Evolutionary conservation across 2,888 invertebrate genomes (phyloP).

Genomic region (Tetragonula carbonaria): DNA sequence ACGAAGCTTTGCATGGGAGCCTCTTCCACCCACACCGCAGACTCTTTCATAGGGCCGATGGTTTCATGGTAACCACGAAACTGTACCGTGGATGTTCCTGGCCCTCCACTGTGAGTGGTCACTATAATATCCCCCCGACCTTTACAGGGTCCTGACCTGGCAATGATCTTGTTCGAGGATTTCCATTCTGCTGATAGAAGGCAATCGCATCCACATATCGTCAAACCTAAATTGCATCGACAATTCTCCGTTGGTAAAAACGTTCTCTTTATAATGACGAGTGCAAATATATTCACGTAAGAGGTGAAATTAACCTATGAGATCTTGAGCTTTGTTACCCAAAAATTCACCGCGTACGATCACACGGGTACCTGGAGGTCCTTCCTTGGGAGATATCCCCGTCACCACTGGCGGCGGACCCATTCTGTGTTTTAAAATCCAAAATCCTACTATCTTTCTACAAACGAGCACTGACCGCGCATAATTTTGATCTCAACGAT

Average conservation of each 20-base stretch:
- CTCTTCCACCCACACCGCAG: slow-evolving; percentile 99
- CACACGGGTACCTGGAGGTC: slow-evolving; percentile 97
- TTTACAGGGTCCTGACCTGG: slow-evolving; percentile 96
- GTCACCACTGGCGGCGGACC: slow-evolving; percentile 95
- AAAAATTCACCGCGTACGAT: slow-evolving; percentile 98
- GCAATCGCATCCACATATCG: slow-evolving; percentile 98
- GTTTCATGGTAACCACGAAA: slow-evolving; percentile 95
- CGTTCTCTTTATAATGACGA: neutral
- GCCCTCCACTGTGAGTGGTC: slow-evolving; percentile 93
- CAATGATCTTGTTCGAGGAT: slow-evolving; percentile 97
- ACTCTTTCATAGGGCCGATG: slow-evolving; percentile 97
- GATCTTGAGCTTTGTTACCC: slow-evolving; percentile 93
- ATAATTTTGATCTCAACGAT: slow-evolving; percentile 41
- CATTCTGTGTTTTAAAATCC: slow-evolving; percentile 80
- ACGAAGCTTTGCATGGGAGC: slow-evolving; percentile 92
- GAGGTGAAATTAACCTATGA: slow-evolving; percentile 88
- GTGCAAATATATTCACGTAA: neutral
- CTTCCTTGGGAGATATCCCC: slow-evolving; percentile 99
- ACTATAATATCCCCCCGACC: slow-evolving; percentile 96
- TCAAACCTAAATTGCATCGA: slow-evolving; percentile 87
- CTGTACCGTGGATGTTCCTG: slow-evolving; percentile 95
- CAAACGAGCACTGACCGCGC: slow-evolving; percentile 19
- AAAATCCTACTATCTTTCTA: slow-evolving; percentile 33
- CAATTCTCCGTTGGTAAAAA: neutral
- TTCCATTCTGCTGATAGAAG: slow-evolving; percentile 98